phyloP scores from a whole-genome alignment of 2,797 vertebrate species.

The Morelia viridis region DNA sequence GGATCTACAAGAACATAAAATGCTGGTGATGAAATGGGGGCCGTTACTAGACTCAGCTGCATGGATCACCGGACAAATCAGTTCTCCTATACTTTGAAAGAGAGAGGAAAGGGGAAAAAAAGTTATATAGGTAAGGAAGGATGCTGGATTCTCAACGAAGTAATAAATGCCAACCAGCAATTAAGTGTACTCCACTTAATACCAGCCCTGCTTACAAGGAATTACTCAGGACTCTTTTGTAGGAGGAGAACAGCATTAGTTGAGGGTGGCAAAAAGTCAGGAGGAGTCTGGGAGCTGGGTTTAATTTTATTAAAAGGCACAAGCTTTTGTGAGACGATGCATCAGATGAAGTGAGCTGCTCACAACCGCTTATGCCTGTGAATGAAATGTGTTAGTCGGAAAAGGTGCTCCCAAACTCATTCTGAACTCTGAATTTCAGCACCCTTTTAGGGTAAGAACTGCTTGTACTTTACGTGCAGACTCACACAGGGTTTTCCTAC shows the following conservation, averaged over 20 bases:
- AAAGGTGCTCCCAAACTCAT: background rate
- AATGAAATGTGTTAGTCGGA: background rate
- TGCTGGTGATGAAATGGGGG: constrained; percentile 82
- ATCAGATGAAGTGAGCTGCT: background rate
- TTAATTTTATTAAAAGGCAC: background rate
- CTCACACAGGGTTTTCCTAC: background rate
- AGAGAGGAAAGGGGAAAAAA: constrained; percentile 43
- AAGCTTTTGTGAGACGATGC: background rate
- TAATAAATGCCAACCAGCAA: constrained; percentile 70
- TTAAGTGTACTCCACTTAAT: constrained; percentile 32
- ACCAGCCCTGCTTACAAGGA: constrained; percentile 9
- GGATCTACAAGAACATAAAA: constrained; percentile 79
- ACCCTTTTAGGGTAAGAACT: background rate
- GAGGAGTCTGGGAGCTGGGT: background rate
- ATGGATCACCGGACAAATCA: constrained; percentile 65
- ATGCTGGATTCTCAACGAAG: constrained; percentile 68
- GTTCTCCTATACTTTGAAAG: constrained; percentile 57
- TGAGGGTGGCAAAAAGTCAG: background rate
- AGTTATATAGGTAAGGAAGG: constrained; percentile 68
- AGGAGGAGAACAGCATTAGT: background rate
- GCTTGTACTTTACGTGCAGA: background rate
- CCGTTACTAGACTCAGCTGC: constrained; percentile 73
- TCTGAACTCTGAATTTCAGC: background rate
- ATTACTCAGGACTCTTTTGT: background rate
- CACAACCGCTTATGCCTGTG: background rate